Evolutionary conservation across 2,888 invertebrate genomes (phyloP).

Genomic region (Neoscelio sp.): DNA sequence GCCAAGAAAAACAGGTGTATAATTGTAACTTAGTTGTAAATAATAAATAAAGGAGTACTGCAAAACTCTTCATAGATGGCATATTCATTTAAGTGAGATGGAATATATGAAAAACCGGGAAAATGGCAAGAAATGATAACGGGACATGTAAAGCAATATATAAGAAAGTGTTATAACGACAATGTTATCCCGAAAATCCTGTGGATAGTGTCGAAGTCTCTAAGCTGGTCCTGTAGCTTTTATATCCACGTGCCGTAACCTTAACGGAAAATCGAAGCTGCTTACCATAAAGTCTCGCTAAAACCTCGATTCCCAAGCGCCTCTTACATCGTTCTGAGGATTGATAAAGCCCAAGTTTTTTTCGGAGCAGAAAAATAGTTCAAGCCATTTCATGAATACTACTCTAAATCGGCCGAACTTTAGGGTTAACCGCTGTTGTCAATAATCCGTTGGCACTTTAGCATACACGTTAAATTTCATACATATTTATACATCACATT

Average conservation of each 20-base stretch:
- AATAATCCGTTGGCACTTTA: constrained; percentile 53
- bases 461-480: constrained; percentile 53
- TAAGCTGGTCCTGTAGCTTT: constrained; percentile 72
- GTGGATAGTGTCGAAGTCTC: constrained; percentile 72
- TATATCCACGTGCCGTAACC: constrained; percentile 75
- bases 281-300: constrained; percentile 81
- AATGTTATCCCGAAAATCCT: constrained; percentile 77
- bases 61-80: background rate
- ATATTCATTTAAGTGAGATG: constrained; percentile 42
- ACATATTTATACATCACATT: constrained; percentile 60
- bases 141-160: constrained; percentile 39
- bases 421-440: constrained; percentile 57
- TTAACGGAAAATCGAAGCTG: constrained; percentile 82
- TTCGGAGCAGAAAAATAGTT: constrained; percentile 52
- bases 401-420: constrained; percentile 56
- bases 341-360: constrained; percentile 72
- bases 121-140: constrained; percentile 65
- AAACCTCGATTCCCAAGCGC: constrained; percentile 77
- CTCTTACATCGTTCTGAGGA: constrained; percentile 69
- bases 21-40: constrained; percentile 25
- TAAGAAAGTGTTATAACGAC: constrained; percentile 74
- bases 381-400: constrained; percentile 57
- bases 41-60: no score
- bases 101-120: constrained; percentile 33
- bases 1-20: no score